Base-by-base conservation (phyloP, 2,797 vertebrate genomes). In the Danio kyathit region DNA sequence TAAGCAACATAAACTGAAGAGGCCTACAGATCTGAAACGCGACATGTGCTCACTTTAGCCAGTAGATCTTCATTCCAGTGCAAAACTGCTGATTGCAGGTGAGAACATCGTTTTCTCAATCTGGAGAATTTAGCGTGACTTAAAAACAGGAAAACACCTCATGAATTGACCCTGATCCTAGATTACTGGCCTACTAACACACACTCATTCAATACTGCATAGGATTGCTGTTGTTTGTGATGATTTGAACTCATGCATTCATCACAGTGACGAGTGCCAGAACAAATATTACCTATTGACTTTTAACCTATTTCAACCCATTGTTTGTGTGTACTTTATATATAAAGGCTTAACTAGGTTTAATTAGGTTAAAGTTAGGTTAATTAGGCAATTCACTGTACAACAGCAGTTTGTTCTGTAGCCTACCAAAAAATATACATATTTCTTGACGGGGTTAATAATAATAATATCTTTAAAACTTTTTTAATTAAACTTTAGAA, bases 51-150 rank as follows among this genome's bases (percentile, higher is more conserved):
- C n/a, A 12, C 54, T 60, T 44, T 57, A 70, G 63, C 63, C 29
- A 0, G 77, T 38, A 12, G 8, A 8, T 10, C 88, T 84, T 88
- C 90, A 92, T 92, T 91, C 88, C 87, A 86, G 60, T 54, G 38
- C 46, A 2, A 16, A 75, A 67, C 38, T 7, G 17, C 44, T 51
- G 16, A 51, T 44, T 74, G 11, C 1, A 70, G 65, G 13, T 40
- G 65, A 66, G 8, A 44, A 12, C 51, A 12, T 4, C 40, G 41
- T 63, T 69, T 46, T 67, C 12, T 19, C 49, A 5, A 29, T 56
- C 61, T 29, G 16, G 21, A 5, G 21, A 8, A 44, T 44, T 57
- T 73, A 57, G 40, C 9, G 40, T 21, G 17, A 69, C 10, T 21
- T 59, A 46, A 29, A 29, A 29, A 29, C 1, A 29, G 29, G 2